Conservation (phyloP, 2,113 vertebrate genomes). For the Marcusenius ussheri region DNA sequence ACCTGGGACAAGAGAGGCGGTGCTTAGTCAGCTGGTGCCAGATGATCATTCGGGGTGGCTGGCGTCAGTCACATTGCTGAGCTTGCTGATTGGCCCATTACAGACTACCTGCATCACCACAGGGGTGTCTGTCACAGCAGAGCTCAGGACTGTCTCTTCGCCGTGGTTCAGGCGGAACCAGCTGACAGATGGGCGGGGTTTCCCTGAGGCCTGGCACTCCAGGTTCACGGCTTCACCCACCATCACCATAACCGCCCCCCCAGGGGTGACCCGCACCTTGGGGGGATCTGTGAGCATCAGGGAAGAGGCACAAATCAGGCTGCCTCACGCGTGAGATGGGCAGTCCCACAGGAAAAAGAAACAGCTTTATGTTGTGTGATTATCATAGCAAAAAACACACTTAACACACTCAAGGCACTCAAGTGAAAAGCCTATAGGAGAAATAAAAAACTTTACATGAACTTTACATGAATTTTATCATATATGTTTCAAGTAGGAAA, state of each 20-base stretch:
- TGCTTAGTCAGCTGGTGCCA: neutral
- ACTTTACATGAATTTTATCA: neutral
- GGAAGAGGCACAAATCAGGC: constrained; percentile 14
- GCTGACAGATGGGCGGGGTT: constrained; percentile 67
- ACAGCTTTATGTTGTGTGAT: neutral
- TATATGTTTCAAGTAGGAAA: neutral
- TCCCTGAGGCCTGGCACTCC: constrained; percentile 72
- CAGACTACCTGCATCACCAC: constrained; percentile 60
- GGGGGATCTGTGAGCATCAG: constrained; percentile 63
- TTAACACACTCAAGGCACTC: neutral
- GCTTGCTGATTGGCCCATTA: neutral
- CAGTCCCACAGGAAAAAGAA: neutral
- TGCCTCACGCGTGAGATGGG: neutral
- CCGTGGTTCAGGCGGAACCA: constrained; percentile 73
- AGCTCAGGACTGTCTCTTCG: constrained; percentile 56
- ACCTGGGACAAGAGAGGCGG: constrained; percentile 56
- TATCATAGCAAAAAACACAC: neutral
- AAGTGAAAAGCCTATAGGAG: neutral
- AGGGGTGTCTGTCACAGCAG: constrained; percentile 58
- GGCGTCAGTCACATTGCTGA: neutral
- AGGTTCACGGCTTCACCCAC: constrained; percentile 69
- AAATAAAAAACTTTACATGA: neutral
- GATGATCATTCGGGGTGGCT: neutral
- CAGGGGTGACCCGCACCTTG: constrained; percentile 68
- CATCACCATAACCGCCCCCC: constrained; percentile 64